These are phyloP conservation scores for Danaus chrysippus DNA, from an alignment of 2,888 invertebrate species.

Conservation along the genomic window DNA sequence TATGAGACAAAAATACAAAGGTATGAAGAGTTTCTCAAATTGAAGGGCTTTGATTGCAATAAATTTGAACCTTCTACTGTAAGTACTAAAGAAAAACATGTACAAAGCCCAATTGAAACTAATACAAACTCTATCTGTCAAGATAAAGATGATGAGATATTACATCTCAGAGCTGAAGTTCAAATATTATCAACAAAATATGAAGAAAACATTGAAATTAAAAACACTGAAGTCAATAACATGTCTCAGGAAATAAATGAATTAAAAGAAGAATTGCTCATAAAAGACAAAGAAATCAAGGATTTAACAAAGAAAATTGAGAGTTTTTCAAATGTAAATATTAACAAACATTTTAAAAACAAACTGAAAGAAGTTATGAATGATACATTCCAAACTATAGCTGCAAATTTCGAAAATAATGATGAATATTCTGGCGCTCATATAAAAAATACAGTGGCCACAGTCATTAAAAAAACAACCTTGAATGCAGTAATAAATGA, in stretches of 20 bases:
- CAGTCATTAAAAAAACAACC: conserved; percentile 62
- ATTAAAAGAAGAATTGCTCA: conserved; percentile 37
- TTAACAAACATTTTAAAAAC: conserved; percentile 27
- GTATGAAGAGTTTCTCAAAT: conserved; percentile 56
- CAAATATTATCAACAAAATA: conserved; percentile 30
- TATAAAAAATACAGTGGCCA: conserved; percentile 54
- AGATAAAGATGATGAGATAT: conserved; percentile 44
- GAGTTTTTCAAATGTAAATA: conserved; percentile 23
- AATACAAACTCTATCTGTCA: conserved; percentile 38
- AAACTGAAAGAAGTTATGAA: conserved; percentile 62
- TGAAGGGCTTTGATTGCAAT: conserved; percentile 38
- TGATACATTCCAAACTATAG: conserved; percentile 59
- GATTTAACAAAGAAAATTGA: conserved; percentile 34
- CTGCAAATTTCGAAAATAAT: conserved; percentile 51
- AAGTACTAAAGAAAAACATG: conserved; percentile 28
- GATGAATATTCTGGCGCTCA: conserved; percentile 51
- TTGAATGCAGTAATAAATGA: conserved; percentile 47
- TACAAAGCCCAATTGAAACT: conserved; percentile 29
- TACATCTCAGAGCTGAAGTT: conserved; percentile 42
- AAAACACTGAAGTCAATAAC: conserved; percentile 30
- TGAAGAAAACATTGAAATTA: conserved; percentile 28
- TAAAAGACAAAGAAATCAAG: conserved; percentile 28
- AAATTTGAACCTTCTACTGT: conserved; percentile 20
- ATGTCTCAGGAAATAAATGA: conserved; percentile 38
- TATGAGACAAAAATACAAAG: conserved; percentile 67